These are phyloP conservation scores for Galerucella calmariensis DNA, from an alignment of 2,888 invertebrate genomes.

Conservation along the genomic window DNA sequence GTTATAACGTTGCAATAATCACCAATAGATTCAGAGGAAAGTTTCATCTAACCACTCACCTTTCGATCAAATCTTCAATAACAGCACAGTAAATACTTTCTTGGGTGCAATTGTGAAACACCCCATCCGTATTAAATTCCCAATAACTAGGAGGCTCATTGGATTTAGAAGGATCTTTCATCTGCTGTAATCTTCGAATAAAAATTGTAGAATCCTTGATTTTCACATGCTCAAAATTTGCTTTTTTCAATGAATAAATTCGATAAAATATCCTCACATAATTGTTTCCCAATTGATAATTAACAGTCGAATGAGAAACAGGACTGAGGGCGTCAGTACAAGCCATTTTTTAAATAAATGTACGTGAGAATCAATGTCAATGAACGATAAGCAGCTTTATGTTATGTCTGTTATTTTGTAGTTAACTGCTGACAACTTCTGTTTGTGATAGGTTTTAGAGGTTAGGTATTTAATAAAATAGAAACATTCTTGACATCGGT, in stretches of 20 bases:
- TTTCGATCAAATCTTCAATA: constrained; percentile 57
- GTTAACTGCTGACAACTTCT: no score
- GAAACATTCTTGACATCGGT: no score
- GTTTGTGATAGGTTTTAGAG: no score
- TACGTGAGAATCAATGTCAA: background rate
- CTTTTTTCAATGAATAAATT: constrained; percentile 55
- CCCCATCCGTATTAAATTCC: constrained; percentile 61
- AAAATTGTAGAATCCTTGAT: constrained; percentile 59
- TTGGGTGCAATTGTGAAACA: constrained; percentile 62
- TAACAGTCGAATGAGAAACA: background rate
- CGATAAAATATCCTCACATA: constrained; percentile 56
- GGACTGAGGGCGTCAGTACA: background rate
- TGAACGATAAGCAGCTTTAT: background rate
- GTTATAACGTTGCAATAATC: background rate
- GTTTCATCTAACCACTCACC: constrained; percentile 52
- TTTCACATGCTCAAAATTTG: constrained; percentile 57
- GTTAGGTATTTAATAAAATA: no score
- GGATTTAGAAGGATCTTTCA: constrained; percentile 46
- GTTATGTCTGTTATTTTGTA: no score
- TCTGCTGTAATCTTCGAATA: constrained; percentile 59
- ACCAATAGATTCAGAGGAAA: background rate
- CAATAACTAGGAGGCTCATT: constrained; percentile 58
- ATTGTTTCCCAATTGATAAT: constrained; percentile 29
- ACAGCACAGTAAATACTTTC: constrained; percentile 58
- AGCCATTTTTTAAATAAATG: background rate